A percentile compares a stretch with the other conserved stretches of the same genome.
phyloP scores from a whole-genome alignment of 1,140 invertebrate species.

The Spodoptera litura region DNA sequence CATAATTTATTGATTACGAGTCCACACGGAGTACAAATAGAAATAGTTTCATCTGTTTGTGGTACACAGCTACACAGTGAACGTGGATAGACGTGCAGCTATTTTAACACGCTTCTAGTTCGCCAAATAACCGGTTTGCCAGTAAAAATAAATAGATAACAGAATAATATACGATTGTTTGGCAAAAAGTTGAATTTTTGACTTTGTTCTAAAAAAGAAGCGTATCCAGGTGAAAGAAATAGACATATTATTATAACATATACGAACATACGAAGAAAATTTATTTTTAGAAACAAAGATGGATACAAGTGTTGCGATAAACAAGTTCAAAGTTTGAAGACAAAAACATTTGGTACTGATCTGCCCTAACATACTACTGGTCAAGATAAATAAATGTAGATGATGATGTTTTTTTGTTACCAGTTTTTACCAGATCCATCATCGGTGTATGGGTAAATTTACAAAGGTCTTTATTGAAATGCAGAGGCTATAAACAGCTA shows the following conservation, averaged over 20 bases:
- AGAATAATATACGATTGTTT: neutral
- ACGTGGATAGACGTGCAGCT: neutral
- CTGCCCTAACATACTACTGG: neutral
- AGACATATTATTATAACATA: no score
- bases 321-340: conserved; percentile 4
- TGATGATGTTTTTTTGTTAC: neutral
- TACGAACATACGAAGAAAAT: neutral
- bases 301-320: neutral
- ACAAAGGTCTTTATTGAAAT: neutral
- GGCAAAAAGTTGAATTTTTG: neutral
- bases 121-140: neutral
- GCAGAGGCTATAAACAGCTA: neutral
- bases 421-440: no score
- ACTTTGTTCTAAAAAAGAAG: neutral
- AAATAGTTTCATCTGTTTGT: conserved; percentile 1
- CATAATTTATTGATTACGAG: conserved; percentile 9
- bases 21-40: conserved; percentile 4
- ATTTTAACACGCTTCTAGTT: neutral
- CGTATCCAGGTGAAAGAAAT: neutral
- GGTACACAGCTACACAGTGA: neutral
- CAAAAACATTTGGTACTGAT: neutral
- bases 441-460: no score
- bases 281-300: neutral
- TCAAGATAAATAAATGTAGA: neutral
- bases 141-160: neutral